Percentiles rank a stretch among this genome's conserved stretches.
phyloP scores from a whole-genome alignment of 2,113 vertebrate species.

The Lampris incognitus region DNA sequence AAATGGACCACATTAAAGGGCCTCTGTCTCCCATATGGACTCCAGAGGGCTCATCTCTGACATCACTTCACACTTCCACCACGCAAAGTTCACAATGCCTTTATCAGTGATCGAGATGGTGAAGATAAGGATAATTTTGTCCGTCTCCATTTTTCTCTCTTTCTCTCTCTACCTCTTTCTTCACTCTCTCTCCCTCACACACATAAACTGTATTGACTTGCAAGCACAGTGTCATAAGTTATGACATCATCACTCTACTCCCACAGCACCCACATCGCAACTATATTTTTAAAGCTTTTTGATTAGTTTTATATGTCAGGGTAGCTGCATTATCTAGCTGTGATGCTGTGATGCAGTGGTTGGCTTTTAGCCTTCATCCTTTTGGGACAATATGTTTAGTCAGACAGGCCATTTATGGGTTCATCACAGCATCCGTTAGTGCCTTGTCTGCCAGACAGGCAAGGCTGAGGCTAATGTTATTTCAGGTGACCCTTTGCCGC shows the following conservation, averaged over 20 bases:
- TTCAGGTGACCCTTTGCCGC: constrained; percentile 10
- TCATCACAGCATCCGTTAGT: constrained; percentile 25
- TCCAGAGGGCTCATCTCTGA: constrained; percentile 73
- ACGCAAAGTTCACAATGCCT: constrained; percentile 78
- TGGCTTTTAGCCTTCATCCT: constrained; percentile 14
- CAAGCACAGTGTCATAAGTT: constrained; percentile 60
- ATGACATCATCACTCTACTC: constrained; percentile 69
- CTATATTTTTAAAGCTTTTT: constrained; percentile 66
- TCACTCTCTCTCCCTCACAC: constrained; percentile 51
- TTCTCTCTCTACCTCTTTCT: not conserved
- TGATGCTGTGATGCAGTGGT: constrained; percentile 26
- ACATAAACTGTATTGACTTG: constrained; percentile 51
- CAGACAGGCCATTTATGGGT: constrained; percentile 16
- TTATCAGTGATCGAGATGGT: constrained; percentile 67
- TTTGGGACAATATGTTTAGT: constrained; percentile 20
- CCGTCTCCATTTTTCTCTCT: constrained; percentile 15
- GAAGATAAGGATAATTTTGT: constrained; percentile 64
- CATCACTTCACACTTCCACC: constrained; percentile 81
- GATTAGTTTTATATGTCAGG: constrained; percentile 67
- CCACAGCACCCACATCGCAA: constrained; percentile 55
- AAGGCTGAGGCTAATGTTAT: constrained; percentile 7
- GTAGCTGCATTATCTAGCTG: constrained; percentile 34
- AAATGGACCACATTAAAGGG: constrained; percentile 74
- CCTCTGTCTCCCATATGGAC: constrained; percentile 69
- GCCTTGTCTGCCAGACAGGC: constrained; percentile 1